These are phyloP conservation scores for Eptesicus fuscus DNA, from an alignment of 2,113 vertebrate species.

Conservation along the genomic window DNA sequence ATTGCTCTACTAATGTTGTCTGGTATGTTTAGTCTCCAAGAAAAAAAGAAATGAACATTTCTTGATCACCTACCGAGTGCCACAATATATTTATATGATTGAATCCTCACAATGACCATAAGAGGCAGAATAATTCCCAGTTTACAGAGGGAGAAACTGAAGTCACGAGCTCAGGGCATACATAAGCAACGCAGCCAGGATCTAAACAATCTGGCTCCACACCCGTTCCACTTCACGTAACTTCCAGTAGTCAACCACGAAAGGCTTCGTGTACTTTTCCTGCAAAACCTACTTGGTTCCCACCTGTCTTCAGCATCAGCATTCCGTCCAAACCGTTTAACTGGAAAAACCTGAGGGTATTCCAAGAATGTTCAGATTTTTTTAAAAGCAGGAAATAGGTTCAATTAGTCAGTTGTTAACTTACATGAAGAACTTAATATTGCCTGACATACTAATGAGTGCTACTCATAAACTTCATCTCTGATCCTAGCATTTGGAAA, in stretches of 20 bases:
- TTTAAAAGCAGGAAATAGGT: background rate
- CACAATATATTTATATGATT: background rate
- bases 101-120: background rate
- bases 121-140: background rate
- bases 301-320: background rate
- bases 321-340: background rate
- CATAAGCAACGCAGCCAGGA: background rate
- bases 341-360: background rate
- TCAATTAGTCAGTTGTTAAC: background rate
- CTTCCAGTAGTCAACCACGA: background rate
- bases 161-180: background rate
- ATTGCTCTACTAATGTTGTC: background rate
- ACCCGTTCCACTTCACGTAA: background rate
- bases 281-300: background rate
- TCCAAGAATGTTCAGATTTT: background rate
- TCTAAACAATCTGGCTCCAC: background rate
- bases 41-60: slow-evolving; percentile 1
- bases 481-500: background rate
- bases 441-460: background rate
- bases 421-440: background rate
- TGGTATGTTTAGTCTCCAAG: background rate
- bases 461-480: background rate
- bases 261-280: background rate
- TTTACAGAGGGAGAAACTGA: background rate
- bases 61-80: background rate